Evolutionary conservation across 2,113 vertebrate genomes (phyloP), one percentile per base, ranked within the genome.

Genomic region (Dicerorhinus sumatrensis): DNA sequence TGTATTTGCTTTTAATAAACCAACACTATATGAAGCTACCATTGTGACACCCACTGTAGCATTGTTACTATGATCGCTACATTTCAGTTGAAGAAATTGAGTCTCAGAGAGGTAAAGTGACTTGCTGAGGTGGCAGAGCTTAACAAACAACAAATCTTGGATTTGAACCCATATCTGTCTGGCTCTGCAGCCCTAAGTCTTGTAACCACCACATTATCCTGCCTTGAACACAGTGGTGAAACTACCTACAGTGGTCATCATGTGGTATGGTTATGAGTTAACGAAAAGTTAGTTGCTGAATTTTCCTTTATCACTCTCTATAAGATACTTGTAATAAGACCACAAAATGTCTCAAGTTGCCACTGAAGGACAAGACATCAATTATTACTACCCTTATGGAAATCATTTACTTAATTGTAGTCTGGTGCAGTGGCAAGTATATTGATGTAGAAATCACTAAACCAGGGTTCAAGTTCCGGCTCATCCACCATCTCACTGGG

Each of bases 31-130:
- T n/a, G 81, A 63, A 70, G 13, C 16, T 10, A 8, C 23, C 6
- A 1, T 46, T 23, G 3, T 23, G 13, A 46, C 0, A 3, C 5
- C 7, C 54, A 63, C 23, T 54, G 14, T 16, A 54, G 16, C 51
- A 54, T 54, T 54, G 13, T 54, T 54, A 54, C 51, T 48, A 48
- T 11, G 9, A 48, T 48, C 11, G 48, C 11, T 48, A 48, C 48
- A 48, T 56, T 72, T 63, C 46, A 42, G 29, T 42, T 63, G 51
- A 72, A 94, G 70, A 91, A 51, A 69, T 25, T 46, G 31, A 84
- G 14, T 46, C 80, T 69, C 16, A 9, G 21, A 18, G n/a, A 67
- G 42, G n/a, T 54, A n/a, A 27, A 65, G 54, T 8, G 33, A 85
- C 25, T 80, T 80, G 20, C 75, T 73, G 14, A 48, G 33, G 20